Evolutionary conservation across 2,113 vertebrate species (phyloP).

Genomic region (Cettia cetti): DNA sequence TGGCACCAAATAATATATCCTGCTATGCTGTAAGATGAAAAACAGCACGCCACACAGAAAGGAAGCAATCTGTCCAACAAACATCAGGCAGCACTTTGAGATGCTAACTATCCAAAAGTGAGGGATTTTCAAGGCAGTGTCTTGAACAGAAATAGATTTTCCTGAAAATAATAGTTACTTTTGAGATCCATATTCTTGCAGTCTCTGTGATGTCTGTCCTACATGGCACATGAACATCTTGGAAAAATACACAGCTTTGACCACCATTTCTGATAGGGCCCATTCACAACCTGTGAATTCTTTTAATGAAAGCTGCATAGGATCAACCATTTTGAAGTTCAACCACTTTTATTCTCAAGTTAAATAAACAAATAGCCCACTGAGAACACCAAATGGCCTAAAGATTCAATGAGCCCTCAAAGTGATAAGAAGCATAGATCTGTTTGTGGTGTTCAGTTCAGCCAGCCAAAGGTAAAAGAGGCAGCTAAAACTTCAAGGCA

Average conservation of each 20-base stretch:
- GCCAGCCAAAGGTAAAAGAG: neutral
- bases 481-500: neutral
- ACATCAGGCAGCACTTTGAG: neutral
- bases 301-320: neutral
- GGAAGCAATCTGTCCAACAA: neutral
- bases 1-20: neutral
- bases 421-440: neutral
- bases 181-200: neutral
- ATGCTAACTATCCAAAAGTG: neutral
- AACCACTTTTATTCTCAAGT: neutral
- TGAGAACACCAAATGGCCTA: neutral
- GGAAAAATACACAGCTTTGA: neutral
- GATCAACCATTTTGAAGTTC: neutral
- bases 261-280: neutral
- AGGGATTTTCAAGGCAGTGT: neutral
- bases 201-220: neutral
- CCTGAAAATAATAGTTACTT: neutral
- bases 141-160: neutral
- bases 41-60: neutral
- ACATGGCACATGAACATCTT: accelerated
- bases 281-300: neutral
- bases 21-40: neutral
- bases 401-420: neutral
- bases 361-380: neutral
- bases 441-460: neutral